These are phyloP conservation scores for Pseudorectes ferrugineus DNA, from an alignment of 2,113 vertebrate species.

Conservation along the genomic window DNA sequence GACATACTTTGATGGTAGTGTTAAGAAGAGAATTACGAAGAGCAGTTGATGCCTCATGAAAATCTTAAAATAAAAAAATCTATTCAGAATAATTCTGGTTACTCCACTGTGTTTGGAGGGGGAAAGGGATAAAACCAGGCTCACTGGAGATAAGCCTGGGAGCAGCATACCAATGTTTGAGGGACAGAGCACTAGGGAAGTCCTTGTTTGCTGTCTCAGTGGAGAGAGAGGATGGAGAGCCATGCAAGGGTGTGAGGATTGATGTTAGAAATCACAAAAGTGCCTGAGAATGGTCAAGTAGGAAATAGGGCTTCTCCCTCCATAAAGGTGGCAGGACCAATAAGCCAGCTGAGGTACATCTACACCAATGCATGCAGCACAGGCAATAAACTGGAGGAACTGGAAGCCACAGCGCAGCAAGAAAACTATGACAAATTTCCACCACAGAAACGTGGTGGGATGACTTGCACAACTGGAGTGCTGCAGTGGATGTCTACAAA, in stretches of 20 bases:
- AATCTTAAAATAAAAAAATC: neutral
- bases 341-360: neutral
- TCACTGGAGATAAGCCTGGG: neutral
- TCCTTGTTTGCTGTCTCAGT: neutral
- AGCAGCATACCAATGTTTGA: neutral
- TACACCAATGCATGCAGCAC: neutral
- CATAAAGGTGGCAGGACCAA: neutral
- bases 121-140: neutral
- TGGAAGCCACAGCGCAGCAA: neutral
- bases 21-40: slow-evolving; percentile 12
- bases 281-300: neutral
- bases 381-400: neutral
- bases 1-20: neutral
- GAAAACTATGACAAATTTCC: neutral
- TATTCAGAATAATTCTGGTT: slow-evolving; percentile 4
- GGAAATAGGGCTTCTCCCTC: neutral
- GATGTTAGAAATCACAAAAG: neutral
- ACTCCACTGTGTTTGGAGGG: neutral
- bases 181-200: rapidly evolving
- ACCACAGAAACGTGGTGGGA: neutral
- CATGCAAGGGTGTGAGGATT: neutral
- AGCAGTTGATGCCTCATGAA: neutral
- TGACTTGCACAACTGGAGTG: neutral
- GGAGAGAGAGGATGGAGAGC: neutral
- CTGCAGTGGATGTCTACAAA: neutral